Percentiles rank a stretch among this genome's conserved stretches.
phyloP scores from a whole-genome alignment of 64 coral and sea anemone species.

The Actinia tenebrosa region DNA sequence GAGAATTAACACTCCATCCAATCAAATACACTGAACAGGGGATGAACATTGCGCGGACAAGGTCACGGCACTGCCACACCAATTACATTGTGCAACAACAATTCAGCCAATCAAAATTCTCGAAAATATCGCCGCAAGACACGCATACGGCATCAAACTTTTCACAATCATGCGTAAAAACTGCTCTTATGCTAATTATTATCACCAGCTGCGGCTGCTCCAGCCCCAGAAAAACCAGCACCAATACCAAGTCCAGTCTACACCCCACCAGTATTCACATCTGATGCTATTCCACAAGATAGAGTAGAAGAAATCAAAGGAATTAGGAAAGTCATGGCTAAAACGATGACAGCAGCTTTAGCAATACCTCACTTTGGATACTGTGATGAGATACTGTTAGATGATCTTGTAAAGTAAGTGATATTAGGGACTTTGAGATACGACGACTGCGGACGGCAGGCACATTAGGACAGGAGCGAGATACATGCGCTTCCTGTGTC shows the following conservation, averaged over 20 bases:
- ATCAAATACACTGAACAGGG: too few relatives aligned
- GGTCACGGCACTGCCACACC: too few relatives aligned
- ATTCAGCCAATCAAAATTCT: too few relatives aligned
- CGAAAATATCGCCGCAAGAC: too few relatives aligned
- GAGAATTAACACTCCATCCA: too few relatives aligned
- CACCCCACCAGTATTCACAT: constrained; percentile 12
- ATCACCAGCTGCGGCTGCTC: neutral
- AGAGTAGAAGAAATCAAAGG: constrained; percentile 73
- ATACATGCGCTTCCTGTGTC: neutral
- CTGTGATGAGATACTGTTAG: constrained; percentile 84
- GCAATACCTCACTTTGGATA: constrained; percentile 88
- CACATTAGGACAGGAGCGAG: too few relatives aligned
- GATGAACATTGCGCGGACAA: too few relatives aligned
- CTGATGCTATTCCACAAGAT: constrained; percentile 57
- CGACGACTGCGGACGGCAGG: too few relatives aligned
- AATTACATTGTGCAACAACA: too few relatives aligned
- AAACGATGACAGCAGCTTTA: constrained; percentile 67
- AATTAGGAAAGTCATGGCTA: constrained; percentile 80
- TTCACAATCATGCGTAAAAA: too few relatives aligned
- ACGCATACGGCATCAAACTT: too few relatives aligned
- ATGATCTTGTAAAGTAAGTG: constrained; percentile 74
- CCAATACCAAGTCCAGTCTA: constrained; percentile 17
- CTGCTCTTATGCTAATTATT: too few relatives aligned
- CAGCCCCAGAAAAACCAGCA: neutral
- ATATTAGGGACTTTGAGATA: neutral